Conservation (phyloP, 2,888 invertebrate species). For the Lagria hirta region DNA sequence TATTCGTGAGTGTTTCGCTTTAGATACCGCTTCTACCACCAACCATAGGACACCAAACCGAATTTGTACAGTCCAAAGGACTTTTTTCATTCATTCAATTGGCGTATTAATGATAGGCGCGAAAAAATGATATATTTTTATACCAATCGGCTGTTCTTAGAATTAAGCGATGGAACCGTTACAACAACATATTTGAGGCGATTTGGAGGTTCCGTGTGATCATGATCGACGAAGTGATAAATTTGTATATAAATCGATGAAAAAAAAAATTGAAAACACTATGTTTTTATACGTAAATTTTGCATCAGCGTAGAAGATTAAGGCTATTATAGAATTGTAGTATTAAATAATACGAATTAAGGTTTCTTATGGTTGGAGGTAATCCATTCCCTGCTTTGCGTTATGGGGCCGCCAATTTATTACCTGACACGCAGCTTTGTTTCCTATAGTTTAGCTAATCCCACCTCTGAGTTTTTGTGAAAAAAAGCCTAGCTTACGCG, state of each 20-base stretch:
- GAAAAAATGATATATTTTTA: conserved; percentile 46
- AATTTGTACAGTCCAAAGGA: conserved; percentile 3
- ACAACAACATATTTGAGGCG: conserved; percentile 11
- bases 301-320: conserved; percentile 19
- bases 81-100: conserved; percentile 27
- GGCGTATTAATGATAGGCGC: conserved; percentile 28
- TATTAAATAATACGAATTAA: conserved; percentile 7
- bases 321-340: conserved; percentile 25
- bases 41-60: conserved; percentile 42
- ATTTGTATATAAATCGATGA: conserved; percentile 38
- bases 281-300: conserved; percentile 25
- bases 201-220: conserved; percentile 28
- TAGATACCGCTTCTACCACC: conserved; percentile 40
- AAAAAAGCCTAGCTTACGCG: no score
- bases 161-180: conserved; percentile 26
- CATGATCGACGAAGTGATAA: conserved; percentile 21
- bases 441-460: no score
- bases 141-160: conserved; percentile 38
- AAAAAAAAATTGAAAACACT: conserved; percentile 25
- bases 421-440: no score
- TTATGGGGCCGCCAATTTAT: conserved; percentile 40
- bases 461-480: no score
- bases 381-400: conserved; percentile 47
- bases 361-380: conserved; percentile 49
- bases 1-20: conserved; percentile 48